Evolutionary conservation across 2,797 vertebrate genomes (phyloP), one percentile per base, ranked within the genome.

Genomic region (Psittacula derbiana): DNA sequence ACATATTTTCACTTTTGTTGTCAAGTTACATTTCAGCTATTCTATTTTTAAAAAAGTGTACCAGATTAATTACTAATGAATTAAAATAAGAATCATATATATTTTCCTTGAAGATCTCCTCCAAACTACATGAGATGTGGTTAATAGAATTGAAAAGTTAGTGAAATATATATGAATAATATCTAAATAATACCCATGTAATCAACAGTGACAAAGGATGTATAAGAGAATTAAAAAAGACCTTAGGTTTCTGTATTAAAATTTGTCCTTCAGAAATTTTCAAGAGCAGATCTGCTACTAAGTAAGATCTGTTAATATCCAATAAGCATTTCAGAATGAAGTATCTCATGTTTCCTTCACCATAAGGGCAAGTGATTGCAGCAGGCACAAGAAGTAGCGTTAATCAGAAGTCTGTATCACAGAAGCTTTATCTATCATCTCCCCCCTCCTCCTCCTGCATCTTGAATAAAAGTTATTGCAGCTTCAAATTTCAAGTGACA

Each of bases 401-500:
- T 91, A 92, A 85, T 87, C 60, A 80, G 43, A 76, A 66, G 31
- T 41, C n/a, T 93, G 0, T 23, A 75, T 66, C n/a, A 38, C 11
- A 55, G 55, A 66, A 78, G 25, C 19, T 53, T 65, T 64, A 90
- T 7, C 30, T 80, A 25, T 50, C 20, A 83, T 66, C 4, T 9
- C 25, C 11, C 4, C 10, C 15, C 55, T 58, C 33, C 11, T 62
- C 30, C 9, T 14, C 7, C 4, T n/a, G 21, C 14, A 73, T 62
- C 62, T 85, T 87, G 40, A 91, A 84, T 64, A 82, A 90, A 78
- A 21, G 16, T 85, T 82, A 84, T 16, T 85, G 50, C 31, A 80
- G 30, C 60, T 79, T 90, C 60, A 95, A 92, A 82, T 84, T 90
- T 93, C 58, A 76, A 95, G 62, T 94, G 90, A 94, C 80, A 92